These are phyloP conservation scores for Falco columbarius DNA, from an alignment of 2,797 vertebrate species.

Conservation along the genomic window DNA sequence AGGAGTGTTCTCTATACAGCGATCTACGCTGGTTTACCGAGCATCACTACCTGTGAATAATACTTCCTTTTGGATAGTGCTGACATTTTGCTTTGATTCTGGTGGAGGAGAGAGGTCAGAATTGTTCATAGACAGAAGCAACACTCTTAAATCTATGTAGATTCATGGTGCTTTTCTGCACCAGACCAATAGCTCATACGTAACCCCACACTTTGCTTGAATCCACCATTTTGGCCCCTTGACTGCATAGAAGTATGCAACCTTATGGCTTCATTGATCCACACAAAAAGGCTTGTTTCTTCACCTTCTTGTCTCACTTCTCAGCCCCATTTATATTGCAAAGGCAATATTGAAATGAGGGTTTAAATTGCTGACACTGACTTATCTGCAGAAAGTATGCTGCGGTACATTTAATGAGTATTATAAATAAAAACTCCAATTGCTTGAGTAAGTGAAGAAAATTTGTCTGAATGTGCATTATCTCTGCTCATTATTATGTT, in stretches of 20 bases:
- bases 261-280: background rate
- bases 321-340: background rate
- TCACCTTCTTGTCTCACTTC: background rate
- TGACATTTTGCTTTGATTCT: background rate
- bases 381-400: background rate
- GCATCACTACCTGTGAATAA: background rate
- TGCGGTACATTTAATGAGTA: background rate
- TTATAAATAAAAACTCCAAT: constrained; percentile 13
- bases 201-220: background rate
- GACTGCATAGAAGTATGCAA: background rate
- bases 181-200: background rate
- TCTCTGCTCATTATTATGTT: background rate
- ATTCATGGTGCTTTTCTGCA: background rate
- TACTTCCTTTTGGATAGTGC: background rate
- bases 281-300: background rate
- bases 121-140: background rate
- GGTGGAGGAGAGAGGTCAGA: background rate
- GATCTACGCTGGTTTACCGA: background rate
- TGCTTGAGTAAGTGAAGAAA: background rate
- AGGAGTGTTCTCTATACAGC: background rate
- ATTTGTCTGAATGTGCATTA: background rate
- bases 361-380: constrained; percentile 14
- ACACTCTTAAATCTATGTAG: background rate
- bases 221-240: background rate
- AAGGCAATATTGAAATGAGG: background rate